Conservation (phyloP, 1,140 invertebrate species). For the Eupeodes corollae region DNA sequence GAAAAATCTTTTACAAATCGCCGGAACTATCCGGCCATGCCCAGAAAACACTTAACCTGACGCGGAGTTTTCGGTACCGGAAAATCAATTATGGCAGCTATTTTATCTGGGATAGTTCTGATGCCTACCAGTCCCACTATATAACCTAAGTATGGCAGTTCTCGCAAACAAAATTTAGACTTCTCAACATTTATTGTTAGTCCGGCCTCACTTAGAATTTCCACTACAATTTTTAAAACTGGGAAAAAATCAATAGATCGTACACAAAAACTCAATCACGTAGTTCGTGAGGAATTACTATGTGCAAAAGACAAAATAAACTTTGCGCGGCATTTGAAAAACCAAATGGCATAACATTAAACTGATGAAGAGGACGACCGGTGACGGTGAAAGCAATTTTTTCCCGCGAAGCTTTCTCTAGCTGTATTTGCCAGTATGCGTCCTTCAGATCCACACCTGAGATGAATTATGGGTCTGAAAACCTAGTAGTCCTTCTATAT, state of each 20-base stretch:
- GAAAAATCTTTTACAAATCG: slow-evolving; percentile 4
- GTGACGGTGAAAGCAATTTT: slow-evolving; percentile 37
- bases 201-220: slow-evolving; percentile 23
- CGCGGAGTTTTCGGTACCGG: slow-evolving; percentile 10
- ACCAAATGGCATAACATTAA: slow-evolving; percentile 10
- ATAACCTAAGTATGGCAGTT: slow-evolving; percentile 9
- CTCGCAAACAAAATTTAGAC: slow-evolving; percentile 30
- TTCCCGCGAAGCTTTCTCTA: slow-evolving; percentile 14
- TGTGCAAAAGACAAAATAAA: neutral
- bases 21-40: slow-evolving; percentile 4
- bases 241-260: slow-evolving; percentile 34
- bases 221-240: slow-evolving; percentile 28
- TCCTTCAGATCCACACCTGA: slow-evolving; percentile 8
- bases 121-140: slow-evolving; percentile 3
- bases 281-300: slow-evolving; percentile 1
- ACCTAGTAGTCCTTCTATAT: slow-evolving; percentile 13
- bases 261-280: slow-evolving; percentile 2
- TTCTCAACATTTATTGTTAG: slow-evolving; percentile 39
- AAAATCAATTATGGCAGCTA: slow-evolving; percentile 10
- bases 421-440: slow-evolving; percentile 30
- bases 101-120: slow-evolving; percentile 10
- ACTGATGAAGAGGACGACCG: slow-evolving; percentile 2
- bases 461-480: slow-evolving; percentile 13
- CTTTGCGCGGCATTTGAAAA: slow-evolving; percentile 4
- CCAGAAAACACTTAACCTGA: slow-evolving; percentile 10